Percentiles rank a stretch among this genome's conserved stretches.
phyloP scores from a whole-genome alignment of 2,797 vertebrate genomes.

The Eulemur mongoz region DNA sequence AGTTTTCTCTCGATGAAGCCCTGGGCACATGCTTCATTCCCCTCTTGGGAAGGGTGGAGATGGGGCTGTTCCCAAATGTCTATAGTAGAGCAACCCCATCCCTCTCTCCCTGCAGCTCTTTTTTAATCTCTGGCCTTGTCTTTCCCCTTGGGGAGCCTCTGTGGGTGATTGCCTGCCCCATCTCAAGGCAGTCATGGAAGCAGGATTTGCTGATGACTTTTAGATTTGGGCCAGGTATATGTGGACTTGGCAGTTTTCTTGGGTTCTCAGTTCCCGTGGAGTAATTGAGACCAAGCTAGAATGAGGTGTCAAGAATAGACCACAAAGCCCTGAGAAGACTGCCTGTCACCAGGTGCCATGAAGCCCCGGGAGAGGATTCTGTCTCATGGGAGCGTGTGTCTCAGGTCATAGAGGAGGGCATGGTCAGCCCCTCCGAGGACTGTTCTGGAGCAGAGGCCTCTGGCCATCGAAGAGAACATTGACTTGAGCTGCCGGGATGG shows the following conservation, averaged over 20 bases:
- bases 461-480: fast-evolving
- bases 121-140: neutral
- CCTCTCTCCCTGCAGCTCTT: fast-evolving
- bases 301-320: conserved; percentile 72
- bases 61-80: neutral
- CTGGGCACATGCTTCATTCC: neutral
- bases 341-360: neutral
- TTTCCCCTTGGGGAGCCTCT: conserved; percentile 85
- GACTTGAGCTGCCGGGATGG: neutral
- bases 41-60: neutral
- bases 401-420: neutral
- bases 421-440: neutral
- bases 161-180: conserved; percentile 85
- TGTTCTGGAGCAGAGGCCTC: neutral
- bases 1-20: neutral
- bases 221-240: neutral
- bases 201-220: conserved; percentile 83
- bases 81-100: neutral
- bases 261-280: neutral
- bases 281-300: conserved; percentile 35
- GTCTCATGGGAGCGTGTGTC: neutral
- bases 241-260: neutral
- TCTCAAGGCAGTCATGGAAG: conserved; percentile 86
- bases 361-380: neutral
- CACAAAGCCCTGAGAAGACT: neutral